These are phyloP conservation scores for Caenorhabditis sinica DNA, from an alignment of 2,888 invertebrate species.

Conservation along the genomic window DNA sequence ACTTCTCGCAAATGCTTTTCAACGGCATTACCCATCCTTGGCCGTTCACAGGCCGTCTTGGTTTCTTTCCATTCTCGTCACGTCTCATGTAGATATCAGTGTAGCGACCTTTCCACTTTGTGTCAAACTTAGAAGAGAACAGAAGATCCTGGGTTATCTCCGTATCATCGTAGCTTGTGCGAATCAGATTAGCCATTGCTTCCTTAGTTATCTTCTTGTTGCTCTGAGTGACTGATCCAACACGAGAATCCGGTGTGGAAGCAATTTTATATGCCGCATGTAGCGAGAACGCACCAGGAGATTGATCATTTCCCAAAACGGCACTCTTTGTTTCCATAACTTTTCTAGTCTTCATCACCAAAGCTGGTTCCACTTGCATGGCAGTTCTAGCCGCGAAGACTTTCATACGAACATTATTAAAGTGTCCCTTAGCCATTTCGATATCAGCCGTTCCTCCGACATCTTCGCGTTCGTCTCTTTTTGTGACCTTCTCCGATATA, in stretches of 20 bases:
- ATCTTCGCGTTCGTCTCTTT: not conserved
- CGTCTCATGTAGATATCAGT: constrained; percentile 69
- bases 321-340: constrained; percentile 55
- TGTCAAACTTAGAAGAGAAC: constrained; percentile 73
- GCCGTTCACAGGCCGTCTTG: constrained; percentile 70
- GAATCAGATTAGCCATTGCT: constrained; percentile 70
- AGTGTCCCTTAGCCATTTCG: constrained; percentile 55
- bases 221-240: constrained; percentile 30
- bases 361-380: constrained; percentile 71
- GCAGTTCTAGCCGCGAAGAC: constrained; percentile 75
- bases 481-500: constrained; percentile 30
- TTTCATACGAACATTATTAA: constrained; percentile 72
- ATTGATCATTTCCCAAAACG: constrained; percentile 53
- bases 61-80: constrained; percentile 64
- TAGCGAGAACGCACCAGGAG: constrained; percentile 70
- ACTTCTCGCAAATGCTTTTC: constrained; percentile 72
- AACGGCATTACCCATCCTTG: constrained; percentile 77
- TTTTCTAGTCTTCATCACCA: constrained; percentile 65
- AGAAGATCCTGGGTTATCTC: constrained; percentile 73
- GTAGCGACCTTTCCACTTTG: constrained; percentile 75
- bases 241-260: constrained; percentile 46
- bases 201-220: constrained; percentile 67
- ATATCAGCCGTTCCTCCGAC: constrained; percentile 24
- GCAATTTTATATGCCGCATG: constrained; percentile 65
- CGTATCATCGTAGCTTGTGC: constrained; percentile 65